phyloP scores from a whole-genome alignment of 1,140 invertebrate species.

The Lycorma delicatula region DNA sequence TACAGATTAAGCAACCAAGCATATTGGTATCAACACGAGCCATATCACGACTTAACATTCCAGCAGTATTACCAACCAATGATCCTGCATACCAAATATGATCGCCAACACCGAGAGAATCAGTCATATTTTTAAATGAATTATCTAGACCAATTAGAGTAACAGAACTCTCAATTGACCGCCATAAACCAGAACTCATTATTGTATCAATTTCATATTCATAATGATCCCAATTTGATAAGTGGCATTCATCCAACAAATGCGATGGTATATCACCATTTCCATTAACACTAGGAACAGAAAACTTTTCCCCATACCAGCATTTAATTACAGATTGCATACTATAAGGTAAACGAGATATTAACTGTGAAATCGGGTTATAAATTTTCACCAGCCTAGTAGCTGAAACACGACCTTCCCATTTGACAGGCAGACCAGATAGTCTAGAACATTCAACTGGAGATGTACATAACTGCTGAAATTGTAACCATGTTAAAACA shows the following conservation, averaged over 20 bases:
- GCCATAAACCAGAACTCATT: constrained; percentile 54
- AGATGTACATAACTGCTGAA: constrained; percentile 32
- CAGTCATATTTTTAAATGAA: constrained; percentile 61
- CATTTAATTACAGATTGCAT: constrained; percentile 51
- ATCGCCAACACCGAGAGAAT: constrained; percentile 53
- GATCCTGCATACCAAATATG: constrained; percentile 60
- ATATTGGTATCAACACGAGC: constrained; percentile 51
- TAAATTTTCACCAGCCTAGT: constrained; percentile 50
- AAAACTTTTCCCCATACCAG: constrained; percentile 54
- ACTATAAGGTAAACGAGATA: constrained; percentile 17
- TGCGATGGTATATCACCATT: constrained; percentile 43
- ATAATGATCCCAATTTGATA: constrained; percentile 56
- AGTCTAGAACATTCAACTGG: constrained; percentile 53
- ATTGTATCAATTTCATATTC: constrained; percentile 59
- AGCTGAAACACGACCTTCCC: constrained; percentile 63
- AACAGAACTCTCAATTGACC: constrained; percentile 51
- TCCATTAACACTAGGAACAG: constrained; percentile 42
- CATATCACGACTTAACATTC: constrained; percentile 43
- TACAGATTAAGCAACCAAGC: constrained; percentile 56
- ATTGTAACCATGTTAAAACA: constrained; percentile 60
- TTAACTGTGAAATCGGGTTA: constrained; percentile 45
- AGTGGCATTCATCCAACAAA: constrained; percentile 49
- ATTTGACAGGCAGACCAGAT: constrained; percentile 52
- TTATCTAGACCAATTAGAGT: constrained; percentile 48
- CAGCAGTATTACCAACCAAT: constrained; percentile 35